Evolutionary conservation across 2,113 vertebrate species (phyloP).

Genomic region (Falcunculus frontatus): DNA sequence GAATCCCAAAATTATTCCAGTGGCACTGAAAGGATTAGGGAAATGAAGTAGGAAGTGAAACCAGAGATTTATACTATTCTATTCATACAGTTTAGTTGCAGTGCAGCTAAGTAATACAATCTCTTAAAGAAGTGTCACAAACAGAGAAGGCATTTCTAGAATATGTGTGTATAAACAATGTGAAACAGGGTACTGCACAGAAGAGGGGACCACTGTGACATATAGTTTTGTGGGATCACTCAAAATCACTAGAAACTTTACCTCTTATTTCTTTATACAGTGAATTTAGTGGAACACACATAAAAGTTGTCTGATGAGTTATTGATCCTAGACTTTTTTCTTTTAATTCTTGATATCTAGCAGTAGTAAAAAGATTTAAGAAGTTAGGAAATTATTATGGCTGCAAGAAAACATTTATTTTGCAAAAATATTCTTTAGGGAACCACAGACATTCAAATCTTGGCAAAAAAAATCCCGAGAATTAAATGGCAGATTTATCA

Average conservation of each 20-base stretch:
- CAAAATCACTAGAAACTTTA: background rate
- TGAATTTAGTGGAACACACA: background rate
- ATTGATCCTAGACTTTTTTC: accelerated
- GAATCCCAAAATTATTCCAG: background rate
- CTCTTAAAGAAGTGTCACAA: background rate
- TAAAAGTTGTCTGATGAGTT: background rate
- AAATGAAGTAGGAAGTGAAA: background rate
- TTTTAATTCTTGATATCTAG: background rate
- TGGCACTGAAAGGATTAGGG: background rate
- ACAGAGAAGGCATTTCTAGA: background rate
- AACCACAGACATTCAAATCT: background rate
- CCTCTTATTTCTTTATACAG: background rate
- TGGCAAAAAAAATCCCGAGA: background rate
- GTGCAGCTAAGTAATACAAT: background rate
- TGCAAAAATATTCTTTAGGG: background rate
- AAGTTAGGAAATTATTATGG: background rate
- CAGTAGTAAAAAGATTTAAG: background rate
- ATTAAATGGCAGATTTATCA: background rate
- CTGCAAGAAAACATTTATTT: background rate
- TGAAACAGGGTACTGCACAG: background rate
- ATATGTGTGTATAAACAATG: too few relatives aligned
- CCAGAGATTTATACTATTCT: background rate
- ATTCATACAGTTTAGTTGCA: background rate
- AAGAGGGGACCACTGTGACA: background rate
- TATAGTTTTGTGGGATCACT: background rate